phyloP scores from a whole-genome alignment of 2,797 vertebrate species.

The Rhinella marina region DNA sequence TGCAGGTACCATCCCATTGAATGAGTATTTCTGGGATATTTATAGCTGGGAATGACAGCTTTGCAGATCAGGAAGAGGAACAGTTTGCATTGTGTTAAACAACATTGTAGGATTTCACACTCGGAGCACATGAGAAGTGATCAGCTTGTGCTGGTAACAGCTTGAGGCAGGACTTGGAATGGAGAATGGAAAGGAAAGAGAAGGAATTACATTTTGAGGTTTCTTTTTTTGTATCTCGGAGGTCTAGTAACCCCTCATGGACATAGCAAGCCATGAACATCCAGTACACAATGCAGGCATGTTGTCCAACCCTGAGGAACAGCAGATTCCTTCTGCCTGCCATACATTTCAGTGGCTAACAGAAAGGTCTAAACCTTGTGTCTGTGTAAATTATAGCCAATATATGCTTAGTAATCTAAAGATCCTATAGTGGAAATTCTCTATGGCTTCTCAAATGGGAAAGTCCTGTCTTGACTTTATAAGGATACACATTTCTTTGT shows the following conservation, averaged over 20 bases:
- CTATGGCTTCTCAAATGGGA: background rate
- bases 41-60: constrained; percentile 9
- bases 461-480: background rate
- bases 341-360: background rate
- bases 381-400: background rate
- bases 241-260: background rate
- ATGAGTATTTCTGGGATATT: background rate
- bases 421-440: background rate
- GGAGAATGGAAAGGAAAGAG: background rate
- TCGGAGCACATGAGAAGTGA: background rate
- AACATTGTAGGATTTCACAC: constrained; percentile 24
- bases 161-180: background rate
- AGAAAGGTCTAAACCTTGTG: background rate
- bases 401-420: background rate
- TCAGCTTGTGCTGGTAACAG: background rate
- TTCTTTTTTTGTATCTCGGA: background rate
- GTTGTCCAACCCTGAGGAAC: background rate
- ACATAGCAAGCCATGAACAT: background rate
- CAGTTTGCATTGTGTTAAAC: constrained; percentile 2
- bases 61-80: background rate
- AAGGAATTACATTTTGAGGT: background rate
- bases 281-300: no score
- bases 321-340: background rate
- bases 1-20: background rate
- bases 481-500: background rate